Evolutionary conservation across 2,113 vertebrate species (phyloP).

Genomic region (Mirza zaza): DNA sequence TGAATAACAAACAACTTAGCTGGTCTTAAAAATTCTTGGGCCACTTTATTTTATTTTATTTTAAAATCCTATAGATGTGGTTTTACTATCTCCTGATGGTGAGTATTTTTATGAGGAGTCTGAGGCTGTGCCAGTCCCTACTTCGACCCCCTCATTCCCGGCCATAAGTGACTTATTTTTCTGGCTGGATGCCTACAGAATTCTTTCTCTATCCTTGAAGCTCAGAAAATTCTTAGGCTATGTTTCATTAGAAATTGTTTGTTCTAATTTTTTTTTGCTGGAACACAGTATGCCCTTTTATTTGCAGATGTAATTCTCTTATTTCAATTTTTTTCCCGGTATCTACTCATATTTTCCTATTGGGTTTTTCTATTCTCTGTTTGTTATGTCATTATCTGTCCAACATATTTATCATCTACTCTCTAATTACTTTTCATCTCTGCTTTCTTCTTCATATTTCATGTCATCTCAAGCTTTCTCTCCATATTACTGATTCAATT

Average conservation of each 20-base stretch:
- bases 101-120: not conserved
- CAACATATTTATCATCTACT: not conserved
- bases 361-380: not conserved
- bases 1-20: not conserved
- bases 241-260: not conserved
- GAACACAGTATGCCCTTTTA: not conserved
- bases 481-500: not conserved
- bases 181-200: not conserved
- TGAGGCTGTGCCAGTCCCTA: not conserved
- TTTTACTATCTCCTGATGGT: not conserved
- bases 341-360: not conserved
- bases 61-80: not conserved
- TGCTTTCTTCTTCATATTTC: not conserved
- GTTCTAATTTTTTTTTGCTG: conserved; percentile 4
- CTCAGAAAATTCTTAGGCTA: conserved; percentile 20
- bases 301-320: not conserved
- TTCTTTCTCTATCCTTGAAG: conserved; percentile 15
- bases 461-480: not conserved
- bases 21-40: not conserved
- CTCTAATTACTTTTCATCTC: not conserved
- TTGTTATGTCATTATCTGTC: not conserved
- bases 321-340: not conserved
- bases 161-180: not conserved
- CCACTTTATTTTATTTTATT: not conserved
- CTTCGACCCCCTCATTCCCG: too few species aligned